These are phyloP conservation scores for Neomorphus geoffroyi DNA, from an alignment of 2,797 vertebrate genomes.

Conservation along the genomic window DNA sequence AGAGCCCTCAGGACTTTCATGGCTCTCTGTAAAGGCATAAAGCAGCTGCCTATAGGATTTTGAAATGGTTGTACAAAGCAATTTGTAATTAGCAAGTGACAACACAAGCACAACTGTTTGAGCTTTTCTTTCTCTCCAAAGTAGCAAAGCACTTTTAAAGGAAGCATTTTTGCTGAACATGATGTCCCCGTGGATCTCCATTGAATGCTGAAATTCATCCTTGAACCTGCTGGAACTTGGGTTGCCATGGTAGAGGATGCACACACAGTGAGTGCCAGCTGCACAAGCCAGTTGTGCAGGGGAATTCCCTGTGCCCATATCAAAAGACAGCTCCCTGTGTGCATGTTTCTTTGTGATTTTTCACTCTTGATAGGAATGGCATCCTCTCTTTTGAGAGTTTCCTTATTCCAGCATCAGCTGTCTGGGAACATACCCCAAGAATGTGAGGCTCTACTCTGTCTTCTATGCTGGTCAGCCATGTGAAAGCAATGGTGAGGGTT, in stretches of 20 bases:
- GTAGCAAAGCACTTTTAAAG: not conserved
- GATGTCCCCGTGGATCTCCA: not conserved
- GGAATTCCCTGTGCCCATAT: not conserved
- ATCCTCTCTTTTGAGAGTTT: not conserved
- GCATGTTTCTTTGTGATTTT: not conserved
- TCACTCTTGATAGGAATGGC: not conserved
- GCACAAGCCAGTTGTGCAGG: not conserved
- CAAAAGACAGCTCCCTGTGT: not conserved
- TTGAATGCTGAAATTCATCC: not conserved
- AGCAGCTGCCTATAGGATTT: not conserved
- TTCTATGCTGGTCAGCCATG: rapidly evolving
- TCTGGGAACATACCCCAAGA: not conserved
- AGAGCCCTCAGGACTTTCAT: not conserved
- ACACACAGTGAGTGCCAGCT: not conserved
- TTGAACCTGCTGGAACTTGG: not conserved
- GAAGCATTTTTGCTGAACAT: not conserved
- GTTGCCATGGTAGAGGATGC: not conserved
- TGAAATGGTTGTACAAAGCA: not conserved
- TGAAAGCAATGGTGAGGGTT: not conserved
- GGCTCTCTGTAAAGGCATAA: slow-evolving; percentile 2
- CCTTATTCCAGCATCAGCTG: not conserved
- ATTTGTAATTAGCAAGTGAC: not conserved
- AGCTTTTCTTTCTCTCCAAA: not conserved
- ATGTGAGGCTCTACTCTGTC: not conserved
- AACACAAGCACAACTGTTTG: not conserved